These are phyloP conservation scores for Cervus canadensis DNA, from an alignment of 2,113 vertebrate species.

Conservation along the genomic window DNA sequence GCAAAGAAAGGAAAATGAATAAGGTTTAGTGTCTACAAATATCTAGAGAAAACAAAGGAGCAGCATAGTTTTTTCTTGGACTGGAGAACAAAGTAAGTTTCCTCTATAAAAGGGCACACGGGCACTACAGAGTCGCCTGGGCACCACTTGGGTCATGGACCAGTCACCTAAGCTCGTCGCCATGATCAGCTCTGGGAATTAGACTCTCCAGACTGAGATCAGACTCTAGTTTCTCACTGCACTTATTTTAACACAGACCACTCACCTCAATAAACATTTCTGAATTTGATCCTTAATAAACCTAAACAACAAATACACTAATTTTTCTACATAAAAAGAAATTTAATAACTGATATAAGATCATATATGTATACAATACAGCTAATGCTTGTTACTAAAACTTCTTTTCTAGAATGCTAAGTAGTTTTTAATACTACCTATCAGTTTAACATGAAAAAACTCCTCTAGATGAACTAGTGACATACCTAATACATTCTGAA, in stretches of 20 bases:
- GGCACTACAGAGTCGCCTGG: background rate
- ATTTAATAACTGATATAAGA: background rate
- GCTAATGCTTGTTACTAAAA: background rate
- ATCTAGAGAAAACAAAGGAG: background rate
- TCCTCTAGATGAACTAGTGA: background rate
- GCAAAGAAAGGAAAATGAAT: background rate
- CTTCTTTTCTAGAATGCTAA: background rate
- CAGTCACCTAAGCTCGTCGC: fast-evolving
- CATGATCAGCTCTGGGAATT: background rate
- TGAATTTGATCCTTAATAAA: background rate
- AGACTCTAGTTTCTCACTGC: background rate
- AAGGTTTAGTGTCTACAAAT: background rate
- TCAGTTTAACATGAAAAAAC: background rate
- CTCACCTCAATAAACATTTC: background rate
- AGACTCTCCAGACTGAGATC: background rate
- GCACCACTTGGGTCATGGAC: background rate
- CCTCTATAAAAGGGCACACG: background rate
- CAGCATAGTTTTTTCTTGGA: background rate
- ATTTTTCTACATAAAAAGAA: background rate
- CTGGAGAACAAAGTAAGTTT: background rate
- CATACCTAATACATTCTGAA: background rate
- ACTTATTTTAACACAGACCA: background rate
- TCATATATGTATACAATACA: background rate
- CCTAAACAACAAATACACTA: background rate
- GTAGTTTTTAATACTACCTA: background rate